phyloP scores from a whole-genome alignment of 2,888 invertebrate species.

The Clistopyga incitator region DNA sequence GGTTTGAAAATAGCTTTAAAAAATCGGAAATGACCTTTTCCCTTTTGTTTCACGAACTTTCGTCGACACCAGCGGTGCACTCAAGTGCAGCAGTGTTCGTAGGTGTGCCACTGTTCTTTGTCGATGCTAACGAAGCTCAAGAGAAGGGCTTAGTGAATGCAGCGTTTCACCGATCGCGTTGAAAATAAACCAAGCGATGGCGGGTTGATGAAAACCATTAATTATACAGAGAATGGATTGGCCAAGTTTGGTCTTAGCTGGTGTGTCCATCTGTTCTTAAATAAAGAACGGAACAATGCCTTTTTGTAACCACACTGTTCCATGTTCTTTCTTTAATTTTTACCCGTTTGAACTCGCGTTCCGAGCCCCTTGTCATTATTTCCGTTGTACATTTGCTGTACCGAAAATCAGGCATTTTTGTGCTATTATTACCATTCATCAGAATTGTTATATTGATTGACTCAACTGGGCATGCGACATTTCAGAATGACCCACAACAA shows the following conservation, averaged over 20 bases:
- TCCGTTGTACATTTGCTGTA: background rate
- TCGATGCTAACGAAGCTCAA: background rate
- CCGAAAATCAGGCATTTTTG: background rate
- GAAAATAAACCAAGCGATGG: slow-evolving; percentile 72
- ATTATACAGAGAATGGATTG: slow-evolving; percentile 70
- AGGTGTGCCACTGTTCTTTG: background rate
- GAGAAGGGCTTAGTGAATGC: background rate
- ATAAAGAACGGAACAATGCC: background rate
- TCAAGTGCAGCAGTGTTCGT: background rate
- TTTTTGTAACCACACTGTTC: background rate
- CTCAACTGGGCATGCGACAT: background rate
- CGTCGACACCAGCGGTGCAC: background rate
- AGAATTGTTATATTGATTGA: too few relatives aligned
- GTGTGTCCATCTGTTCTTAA: background rate
- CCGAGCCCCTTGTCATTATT: background rate
- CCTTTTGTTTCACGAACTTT: slow-evolving; percentile 2
- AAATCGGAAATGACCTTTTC: background rate
- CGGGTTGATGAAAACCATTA: slow-evolving; percentile 74
- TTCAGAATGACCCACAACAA: background rate
- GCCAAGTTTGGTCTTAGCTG: background rate
- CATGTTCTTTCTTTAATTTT: background rate
- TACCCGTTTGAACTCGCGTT: background rate
- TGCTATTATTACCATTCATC: background rate
- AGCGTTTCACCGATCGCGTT: background rate
- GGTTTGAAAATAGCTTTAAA: background rate